phyloP scores from a whole-genome alignment of 2,888 invertebrate species.

The Myopa tessellatipennis region DNA sequence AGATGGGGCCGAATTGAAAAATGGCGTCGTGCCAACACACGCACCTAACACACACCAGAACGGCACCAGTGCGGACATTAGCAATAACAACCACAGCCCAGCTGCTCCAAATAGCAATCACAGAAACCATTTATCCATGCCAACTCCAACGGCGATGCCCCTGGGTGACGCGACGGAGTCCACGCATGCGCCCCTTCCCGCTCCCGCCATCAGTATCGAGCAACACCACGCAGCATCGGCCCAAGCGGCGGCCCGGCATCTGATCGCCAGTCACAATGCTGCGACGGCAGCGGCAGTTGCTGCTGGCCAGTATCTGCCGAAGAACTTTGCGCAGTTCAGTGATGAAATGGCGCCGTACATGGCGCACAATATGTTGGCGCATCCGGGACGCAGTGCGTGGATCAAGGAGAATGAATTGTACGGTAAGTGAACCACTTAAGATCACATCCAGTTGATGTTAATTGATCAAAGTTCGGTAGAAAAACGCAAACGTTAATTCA shows the following conservation, averaged over 20 bases:
- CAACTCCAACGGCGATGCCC: neutral
- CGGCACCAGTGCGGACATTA: conserved; percentile 50
- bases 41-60: conserved; percentile 18
- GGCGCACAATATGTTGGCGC: conserved; percentile 65
- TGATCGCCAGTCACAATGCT: conserved; percentile 64
- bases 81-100: conserved; percentile 25
- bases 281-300: conserved; percentile 59
- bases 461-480: too few relatives aligned
- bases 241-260: conserved; percentile 61
- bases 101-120: conserved; percentile 20
- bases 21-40: conserved; percentile 53
- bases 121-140: conserved; percentile 6
- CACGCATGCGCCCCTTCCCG: conserved; percentile 25
- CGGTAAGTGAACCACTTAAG: conserved; percentile 55
- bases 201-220: neutral
- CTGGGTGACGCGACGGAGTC: neutral
- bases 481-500: too few relatives aligned
- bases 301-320: conserved; percentile 64
- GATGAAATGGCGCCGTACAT: conserved; percentile 66
- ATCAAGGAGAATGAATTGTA: conserved; percentile 67
- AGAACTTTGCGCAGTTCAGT: conserved; percentile 60
- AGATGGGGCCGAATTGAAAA: conserved; percentile 73
- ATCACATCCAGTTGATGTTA: too few relatives aligned
- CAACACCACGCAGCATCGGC: conserved; percentile 53
- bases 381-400: conserved; percentile 62